Percentiles rank a stretch among this genome's conserved stretches.
phyloP scores from a whole-genome alignment of 2,113 vertebrate species.

The Pelodiscus sinensis region DNA sequence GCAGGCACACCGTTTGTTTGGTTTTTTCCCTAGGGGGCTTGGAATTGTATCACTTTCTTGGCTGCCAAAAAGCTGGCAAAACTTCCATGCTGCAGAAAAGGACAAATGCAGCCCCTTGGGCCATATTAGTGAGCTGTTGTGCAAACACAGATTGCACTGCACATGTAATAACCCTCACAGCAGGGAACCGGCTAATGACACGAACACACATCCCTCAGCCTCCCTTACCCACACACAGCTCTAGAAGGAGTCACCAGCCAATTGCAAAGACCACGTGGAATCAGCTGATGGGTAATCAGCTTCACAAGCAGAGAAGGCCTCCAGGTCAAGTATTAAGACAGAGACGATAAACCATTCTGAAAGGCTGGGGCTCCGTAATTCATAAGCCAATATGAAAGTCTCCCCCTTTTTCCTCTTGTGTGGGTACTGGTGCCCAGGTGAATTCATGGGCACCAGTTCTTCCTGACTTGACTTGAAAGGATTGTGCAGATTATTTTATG shows the following conservation, averaged over 20 bases:
- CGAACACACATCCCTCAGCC: neutral
- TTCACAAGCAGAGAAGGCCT: slow-evolving; percentile 36
- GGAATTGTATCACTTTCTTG: slow-evolving; percentile 39
- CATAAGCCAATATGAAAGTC: slow-evolving; percentile 30
- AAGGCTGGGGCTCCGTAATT: slow-evolving; percentile 32
- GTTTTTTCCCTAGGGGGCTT: slow-evolving; percentile 10
- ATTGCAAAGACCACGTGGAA: slow-evolving; percentile 58
- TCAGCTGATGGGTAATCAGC: slow-evolving; percentile 49
- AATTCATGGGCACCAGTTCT: slow-evolving; percentile 20
- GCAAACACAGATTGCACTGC: slow-evolving; percentile 66
- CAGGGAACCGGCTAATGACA: slow-evolving; percentile 51
- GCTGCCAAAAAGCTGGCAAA: slow-evolving; percentile 37
- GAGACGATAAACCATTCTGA: slow-evolving; percentile 27
- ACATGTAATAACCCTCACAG: slow-evolving; percentile 55
- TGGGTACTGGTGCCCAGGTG: neutral
- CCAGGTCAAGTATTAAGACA: slow-evolving; percentile 23
- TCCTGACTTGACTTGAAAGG: slow-evolving; percentile 27
- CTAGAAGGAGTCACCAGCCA: neutral
- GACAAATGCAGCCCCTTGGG: slow-evolving; percentile 38
- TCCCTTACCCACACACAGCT: neutral
- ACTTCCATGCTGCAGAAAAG: slow-evolving; percentile 40
- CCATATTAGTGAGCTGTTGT: slow-evolving; percentile 53
- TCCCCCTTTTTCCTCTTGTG: neutral
- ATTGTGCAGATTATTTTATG: slow-evolving; percentile 51
- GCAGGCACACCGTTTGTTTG: neutral